Percentiles rank a stretch among this genome's conserved stretches.
phyloP scores from a whole-genome alignment of 2,797 vertebrate species.

The Limosa lapponica region DNA sequence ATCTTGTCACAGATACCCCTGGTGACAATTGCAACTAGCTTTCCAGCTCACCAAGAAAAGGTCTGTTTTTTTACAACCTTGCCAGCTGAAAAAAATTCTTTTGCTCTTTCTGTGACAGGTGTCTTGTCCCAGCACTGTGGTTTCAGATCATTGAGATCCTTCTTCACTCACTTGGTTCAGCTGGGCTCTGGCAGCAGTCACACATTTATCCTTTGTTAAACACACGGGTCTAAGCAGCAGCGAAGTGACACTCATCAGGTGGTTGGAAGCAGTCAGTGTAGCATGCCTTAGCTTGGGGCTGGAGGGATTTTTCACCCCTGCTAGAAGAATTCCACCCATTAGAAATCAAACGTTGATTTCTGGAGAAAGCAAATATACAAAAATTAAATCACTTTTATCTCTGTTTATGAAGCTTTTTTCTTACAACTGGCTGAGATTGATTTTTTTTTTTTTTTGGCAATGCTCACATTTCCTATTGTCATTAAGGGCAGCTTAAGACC shows the following conservation, averaged over 20 bases:
- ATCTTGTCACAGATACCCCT: not conserved
- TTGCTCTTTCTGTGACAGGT: not conserved
- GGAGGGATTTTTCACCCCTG: not conserved
- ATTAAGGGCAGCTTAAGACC: not conserved
- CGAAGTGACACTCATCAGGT: not conserved
- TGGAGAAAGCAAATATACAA: not conserved
- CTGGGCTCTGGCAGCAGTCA: not conserved
- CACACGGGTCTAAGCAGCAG: not conserved
- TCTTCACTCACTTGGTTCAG: not conserved
- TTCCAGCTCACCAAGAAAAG: not conserved
- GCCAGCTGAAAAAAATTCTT: not conserved
- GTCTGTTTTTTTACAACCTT: not conserved
- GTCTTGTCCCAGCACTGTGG: not conserved
- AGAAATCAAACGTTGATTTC: not conserved
- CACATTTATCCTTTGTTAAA: not conserved
- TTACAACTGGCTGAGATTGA: not conserved
- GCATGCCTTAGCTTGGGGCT: not conserved
- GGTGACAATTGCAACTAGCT: not conserved
- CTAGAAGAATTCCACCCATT: not conserved
- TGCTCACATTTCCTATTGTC: not conserved
- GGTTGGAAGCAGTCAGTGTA: fast-evolving
- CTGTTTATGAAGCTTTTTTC: not conserved
- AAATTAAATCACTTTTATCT: not conserved
- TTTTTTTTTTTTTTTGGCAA: not conserved
- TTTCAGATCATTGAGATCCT: not conserved